Evolutionary conservation across 2,888 invertebrate species (phyloP).

Genomic region (Pediacus dermestoides): DNA sequence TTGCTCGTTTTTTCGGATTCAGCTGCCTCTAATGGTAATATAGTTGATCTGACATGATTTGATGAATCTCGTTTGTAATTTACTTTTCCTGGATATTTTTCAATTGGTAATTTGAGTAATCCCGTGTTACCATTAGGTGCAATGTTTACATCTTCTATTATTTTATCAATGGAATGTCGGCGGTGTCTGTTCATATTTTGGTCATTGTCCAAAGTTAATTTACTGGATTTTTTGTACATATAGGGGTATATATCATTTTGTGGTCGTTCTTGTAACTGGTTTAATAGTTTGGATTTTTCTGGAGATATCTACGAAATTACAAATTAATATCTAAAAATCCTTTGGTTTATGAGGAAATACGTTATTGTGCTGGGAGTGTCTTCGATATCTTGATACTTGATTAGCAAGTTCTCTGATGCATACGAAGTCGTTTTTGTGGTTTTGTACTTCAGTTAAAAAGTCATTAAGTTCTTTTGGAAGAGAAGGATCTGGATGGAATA

Average conservation of each 20-base stretch:
- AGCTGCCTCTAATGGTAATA: no score
- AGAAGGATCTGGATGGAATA: slow-evolving; percentile 36
- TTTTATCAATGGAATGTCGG: slow-evolving; percentile 18
- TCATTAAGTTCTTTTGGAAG: slow-evolving; percentile 43
- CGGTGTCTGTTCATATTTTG: slow-evolving; percentile 9
- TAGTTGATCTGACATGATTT: no score
- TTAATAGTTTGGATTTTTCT: no score
- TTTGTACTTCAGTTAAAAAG: slow-evolving; percentile 40
- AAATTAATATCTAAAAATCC: no score
- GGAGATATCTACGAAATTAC: no score
- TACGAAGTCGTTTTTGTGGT: slow-evolving; percentile 42
- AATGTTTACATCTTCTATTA: slow-evolving; percentile 15
- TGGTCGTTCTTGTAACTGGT: slow-evolving; percentile 12
- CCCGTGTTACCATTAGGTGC: slow-evolving; percentile 21
- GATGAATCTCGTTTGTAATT: slow-evolving; percentile 1
- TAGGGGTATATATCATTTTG: slow-evolving; percentile 31
- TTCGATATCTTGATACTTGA: slow-evolving; percentile 9
- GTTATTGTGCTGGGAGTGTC: background rate
- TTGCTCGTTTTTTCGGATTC: no score
- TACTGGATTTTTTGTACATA: slow-evolving; percentile 16
- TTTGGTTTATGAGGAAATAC: background rate
- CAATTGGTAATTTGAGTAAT: slow-evolving; percentile 20
- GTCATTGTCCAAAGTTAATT: slow-evolving; percentile 1
- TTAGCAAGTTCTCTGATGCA: slow-evolving; percentile 37
- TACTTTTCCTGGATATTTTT: slow-evolving; percentile 22